Conservation (phyloP, 2,888 invertebrate species). For the Sarcophaga rosellei region DNA sequence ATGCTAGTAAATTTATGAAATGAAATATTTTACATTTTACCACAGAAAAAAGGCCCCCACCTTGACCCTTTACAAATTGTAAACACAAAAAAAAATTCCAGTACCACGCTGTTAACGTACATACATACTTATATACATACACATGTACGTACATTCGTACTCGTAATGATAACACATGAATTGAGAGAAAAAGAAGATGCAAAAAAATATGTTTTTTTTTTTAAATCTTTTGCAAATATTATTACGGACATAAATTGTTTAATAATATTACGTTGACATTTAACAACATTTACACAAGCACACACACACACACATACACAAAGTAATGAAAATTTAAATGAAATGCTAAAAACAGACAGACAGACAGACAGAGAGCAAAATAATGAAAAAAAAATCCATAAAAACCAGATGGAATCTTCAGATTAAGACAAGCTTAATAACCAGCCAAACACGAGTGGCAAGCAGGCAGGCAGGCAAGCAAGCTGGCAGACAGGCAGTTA, state of each 20-base stretch:
- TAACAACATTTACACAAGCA: conserved; percentile 28
- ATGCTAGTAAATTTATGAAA: not conserved
- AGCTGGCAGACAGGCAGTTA: not conserved
- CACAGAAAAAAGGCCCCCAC: conserved; percentile 52
- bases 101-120: not conserved
- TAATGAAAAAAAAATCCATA: not conserved
- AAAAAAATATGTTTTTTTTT: not conserved
- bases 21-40: conserved; percentile 44
- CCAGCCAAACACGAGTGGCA: not conserved
- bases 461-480: not conserved
- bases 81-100: not conserved
- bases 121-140: too few relatives aligned
- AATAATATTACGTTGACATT: conserved; percentile 67
- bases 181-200: not conserved
- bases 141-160: not conserved
- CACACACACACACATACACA: not conserved
- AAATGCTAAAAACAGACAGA: conserved; percentile 18
- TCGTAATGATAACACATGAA: conserved; percentile 19
- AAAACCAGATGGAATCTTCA: conserved; percentile 47
- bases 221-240: conserved; percentile 60
- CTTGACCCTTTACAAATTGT: conserved; percentile 58
- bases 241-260: conserved; percentile 63
- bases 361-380: conserved; percentile 36
- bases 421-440: conserved; percentile 47
- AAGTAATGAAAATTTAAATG: conserved; percentile 17